Conservation (phyloP, 1,140 invertebrate genomes). For the Drosophila arawakana region DNA sequence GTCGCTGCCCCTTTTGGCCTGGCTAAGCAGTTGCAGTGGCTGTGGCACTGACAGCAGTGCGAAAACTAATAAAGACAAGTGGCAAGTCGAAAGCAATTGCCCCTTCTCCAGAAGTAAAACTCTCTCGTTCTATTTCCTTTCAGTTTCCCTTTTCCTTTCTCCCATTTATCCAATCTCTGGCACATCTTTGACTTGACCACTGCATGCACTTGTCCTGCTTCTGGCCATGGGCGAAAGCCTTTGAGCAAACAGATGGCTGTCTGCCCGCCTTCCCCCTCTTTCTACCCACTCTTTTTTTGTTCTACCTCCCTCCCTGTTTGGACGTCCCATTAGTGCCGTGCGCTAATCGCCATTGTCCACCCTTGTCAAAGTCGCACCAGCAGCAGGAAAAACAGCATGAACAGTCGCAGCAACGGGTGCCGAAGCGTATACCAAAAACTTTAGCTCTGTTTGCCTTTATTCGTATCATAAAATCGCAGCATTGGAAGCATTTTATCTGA, state of each 20-base stretch:
- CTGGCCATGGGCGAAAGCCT: slow-evolving; percentile 46
- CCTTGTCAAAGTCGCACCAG: slow-evolving; percentile 68
- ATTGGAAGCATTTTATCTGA: slow-evolving; percentile 28
- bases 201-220: slow-evolving; percentile 33
- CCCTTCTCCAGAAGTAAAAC: slow-evolving; percentile 15
- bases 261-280: background rate
- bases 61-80: slow-evolving; percentile 82
- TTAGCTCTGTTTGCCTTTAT: slow-evolving; percentile 4
- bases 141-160: slow-evolving; percentile 9
- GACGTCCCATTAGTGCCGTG: slow-evolving; percentile 70
- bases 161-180: background rate
- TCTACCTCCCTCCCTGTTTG: slow-evolving; percentile 15
- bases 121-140: background rate
- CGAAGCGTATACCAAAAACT: background rate
- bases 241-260: slow-evolving; percentile 74
- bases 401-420: background rate
- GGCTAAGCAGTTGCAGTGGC: slow-evolving; percentile 40
- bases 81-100: slow-evolving; percentile 69
- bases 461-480: slow-evolving; percentile 17
- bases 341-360: slow-evolving; percentile 82
- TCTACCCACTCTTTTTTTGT: background rate
- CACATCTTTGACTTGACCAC: slow-evolving; percentile 2
- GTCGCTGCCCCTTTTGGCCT: background rate
- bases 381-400: slow-evolving; percentile 10
- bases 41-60: slow-evolving; percentile 49